These are phyloP conservation scores for Ophraella communa DNA, from an alignment of 2,888 invertebrate species.

Conservation along the genomic window DNA sequence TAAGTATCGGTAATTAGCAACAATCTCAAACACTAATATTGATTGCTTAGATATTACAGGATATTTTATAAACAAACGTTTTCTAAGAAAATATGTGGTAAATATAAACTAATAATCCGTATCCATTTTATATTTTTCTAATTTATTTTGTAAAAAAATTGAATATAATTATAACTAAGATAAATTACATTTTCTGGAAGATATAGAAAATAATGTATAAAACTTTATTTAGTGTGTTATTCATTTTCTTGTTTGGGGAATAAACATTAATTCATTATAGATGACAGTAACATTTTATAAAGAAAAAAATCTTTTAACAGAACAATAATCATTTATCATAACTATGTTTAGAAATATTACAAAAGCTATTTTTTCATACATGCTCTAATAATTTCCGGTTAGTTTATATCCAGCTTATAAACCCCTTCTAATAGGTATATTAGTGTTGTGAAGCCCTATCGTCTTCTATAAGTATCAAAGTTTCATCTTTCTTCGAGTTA, in stretches of 20 bases:
- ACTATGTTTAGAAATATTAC: background rate
- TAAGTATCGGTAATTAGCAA: no score
- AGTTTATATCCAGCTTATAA: constrained; percentile 22
- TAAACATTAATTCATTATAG: background rate
- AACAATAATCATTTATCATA: constrained; percentile 5
- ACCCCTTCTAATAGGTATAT: constrained; percentile 23
- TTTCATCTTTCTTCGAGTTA: constrained; percentile 31
- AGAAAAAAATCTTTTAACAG: background rate
- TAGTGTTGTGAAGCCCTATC: constrained; percentile 35
- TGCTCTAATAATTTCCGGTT: constrained; percentile 24
- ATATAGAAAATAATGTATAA: no score
- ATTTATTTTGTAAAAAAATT: no score
- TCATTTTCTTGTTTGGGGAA: no score
- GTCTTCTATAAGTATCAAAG: constrained; percentile 30
- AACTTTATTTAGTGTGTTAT: no score
- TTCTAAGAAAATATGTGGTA: no score
- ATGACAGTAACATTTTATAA: background rate
- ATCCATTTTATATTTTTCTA: background rate
- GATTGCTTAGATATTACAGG: no score
- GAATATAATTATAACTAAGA: no score
- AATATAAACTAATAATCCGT: background rate
- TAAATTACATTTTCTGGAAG: no score
- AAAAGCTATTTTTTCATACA: constrained; percentile 11
- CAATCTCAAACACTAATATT: no score
- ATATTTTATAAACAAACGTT: no score